Evolutionary conservation across 2,113 vertebrate species (phyloP), one percentile per base, ranked within the genome.

Genomic region (Larimichthys crocea): DNA sequence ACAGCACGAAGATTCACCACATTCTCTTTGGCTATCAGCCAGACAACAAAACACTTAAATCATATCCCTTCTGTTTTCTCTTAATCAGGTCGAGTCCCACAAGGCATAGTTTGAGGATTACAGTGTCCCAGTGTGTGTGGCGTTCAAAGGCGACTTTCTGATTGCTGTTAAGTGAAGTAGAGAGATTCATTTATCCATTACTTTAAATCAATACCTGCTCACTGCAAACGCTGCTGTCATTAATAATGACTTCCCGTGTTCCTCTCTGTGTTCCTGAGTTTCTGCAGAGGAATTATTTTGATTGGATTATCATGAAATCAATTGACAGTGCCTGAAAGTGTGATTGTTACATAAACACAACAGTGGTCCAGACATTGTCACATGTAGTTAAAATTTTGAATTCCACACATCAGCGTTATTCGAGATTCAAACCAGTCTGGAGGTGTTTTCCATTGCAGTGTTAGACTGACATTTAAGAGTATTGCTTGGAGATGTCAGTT

Each of bases 11-110:
- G 10, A 35, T 69, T 74, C 35, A 69, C 80, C 69, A 35, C 77
- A 69, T 69, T 82, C 61, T 15, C 62, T 65, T 3, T 89, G 83
- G 77, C 24, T 46, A 48, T 73, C 40, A 66, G 65, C 82, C 88
- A 81, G 59, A 55, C 46, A 62, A 10, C 0, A 1, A 88, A 61
- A 83, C 61, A 55, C 60, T 52, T 63, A 68, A 82, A 82, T 79
- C 59, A 76, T 24, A 29, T 74, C 66, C 63, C 61, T 80, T 74
- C 71, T 68, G 76, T 52, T 63, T 67, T 83, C 16, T 10, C 55
- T 57, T 49, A 71, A 12, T 80, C 49, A 66, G 57, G 49, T 73
- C 56, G 67, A 66, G 69, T 56, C 46, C 26, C 71, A 80, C 49
- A 69, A 64, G 64, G 35, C 81, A 74, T 29, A 53, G 22, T 74